These are phyloP conservation scores for Leiothrix lutea DNA, from an alignment of 2,113 vertebrate species.

Conservation along the genomic window DNA sequence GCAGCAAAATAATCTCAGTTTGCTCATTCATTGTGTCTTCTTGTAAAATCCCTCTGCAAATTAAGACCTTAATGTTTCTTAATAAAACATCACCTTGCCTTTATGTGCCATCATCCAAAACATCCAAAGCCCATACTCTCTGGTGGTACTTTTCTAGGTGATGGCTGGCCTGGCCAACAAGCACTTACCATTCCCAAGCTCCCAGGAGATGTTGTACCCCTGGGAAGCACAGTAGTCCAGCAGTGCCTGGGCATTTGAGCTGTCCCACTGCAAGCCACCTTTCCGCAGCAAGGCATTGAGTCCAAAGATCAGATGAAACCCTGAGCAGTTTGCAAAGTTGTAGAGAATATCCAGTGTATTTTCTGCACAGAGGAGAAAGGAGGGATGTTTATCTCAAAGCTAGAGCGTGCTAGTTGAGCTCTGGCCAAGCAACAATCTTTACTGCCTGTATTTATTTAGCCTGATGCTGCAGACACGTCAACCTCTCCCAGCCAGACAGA, in stretches of 20 bases:
- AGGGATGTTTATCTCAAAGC: background rate
- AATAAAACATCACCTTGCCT: background rate
- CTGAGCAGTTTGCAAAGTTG: constrained; percentile 83
- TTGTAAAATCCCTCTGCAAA: background rate
- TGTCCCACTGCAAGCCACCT: constrained; percentile 80
- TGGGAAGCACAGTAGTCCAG: constrained; percentile 82
- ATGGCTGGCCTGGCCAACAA: rapidly evolving
- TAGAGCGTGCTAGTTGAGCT: rapidly evolving
- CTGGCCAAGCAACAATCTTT: background rate
- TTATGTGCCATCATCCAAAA: background rate
- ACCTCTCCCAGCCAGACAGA: background rate
- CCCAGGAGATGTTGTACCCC: constrained; percentile 87
- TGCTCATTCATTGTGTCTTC: background rate
- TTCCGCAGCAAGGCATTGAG: constrained; percentile 89
- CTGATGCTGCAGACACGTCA: background rate
- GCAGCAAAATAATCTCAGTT: background rate
- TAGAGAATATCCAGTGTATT: constrained; percentile 85
- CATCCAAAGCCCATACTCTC: background rate
- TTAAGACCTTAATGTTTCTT: background rate
- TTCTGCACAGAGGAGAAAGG: constrained; percentile 62
- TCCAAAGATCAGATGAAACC: constrained; percentile 89
- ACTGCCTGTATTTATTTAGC: background rate
- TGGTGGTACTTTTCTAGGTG: background rate
- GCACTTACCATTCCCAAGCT: constrained; percentile 89
- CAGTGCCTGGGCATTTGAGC: constrained; percentile 80